These are phyloP conservation scores for Reticulitermes lucifugus DNA, from an alignment of 2,888 invertebrate genomes.

Conservation along the genomic window DNA sequence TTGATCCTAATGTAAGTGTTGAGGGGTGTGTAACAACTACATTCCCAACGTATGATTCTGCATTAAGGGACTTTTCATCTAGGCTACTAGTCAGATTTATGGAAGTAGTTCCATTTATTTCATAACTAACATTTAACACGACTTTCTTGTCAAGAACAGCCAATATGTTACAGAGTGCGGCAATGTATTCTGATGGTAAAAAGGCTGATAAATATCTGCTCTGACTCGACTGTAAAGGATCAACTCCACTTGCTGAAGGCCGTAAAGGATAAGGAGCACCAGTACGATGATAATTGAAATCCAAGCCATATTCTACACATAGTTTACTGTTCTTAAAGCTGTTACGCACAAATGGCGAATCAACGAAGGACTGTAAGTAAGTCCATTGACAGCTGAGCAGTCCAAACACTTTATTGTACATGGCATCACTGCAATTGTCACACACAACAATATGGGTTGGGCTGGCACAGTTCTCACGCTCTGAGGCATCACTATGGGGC, in stretches of 20 bases:
- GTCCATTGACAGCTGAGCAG: conserved; percentile 68
- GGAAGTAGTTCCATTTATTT: background rate
- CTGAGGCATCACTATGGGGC: background rate
- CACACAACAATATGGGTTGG: conserved; percentile 81
- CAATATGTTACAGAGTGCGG: conserved; percentile 82
- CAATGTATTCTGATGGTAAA: conserved; percentile 71
- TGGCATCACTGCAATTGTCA: conserved; percentile 77
- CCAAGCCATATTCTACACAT: conserved; percentile 72
- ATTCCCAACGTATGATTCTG: conserved; percentile 17
- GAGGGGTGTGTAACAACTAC: conserved; percentile 5
- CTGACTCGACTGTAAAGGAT: conserved; percentile 42
- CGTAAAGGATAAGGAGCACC: conserved; percentile 49
- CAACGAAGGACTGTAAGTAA: conserved; percentile 59
- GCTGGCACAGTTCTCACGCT: conserved; percentile 70
- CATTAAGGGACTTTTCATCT: background rate
- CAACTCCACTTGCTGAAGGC: conserved; percentile 40
- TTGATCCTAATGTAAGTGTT: background rate
- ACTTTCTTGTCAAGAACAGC: conserved; percentile 76
- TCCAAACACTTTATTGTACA: conserved; percentile 79
- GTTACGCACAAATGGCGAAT: conserved; percentile 70
- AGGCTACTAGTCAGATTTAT: conserved; percentile 13
- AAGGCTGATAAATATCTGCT: conserved; percentile 54
- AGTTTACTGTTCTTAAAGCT: conserved; percentile 73
- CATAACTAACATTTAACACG: conserved; percentile 68
- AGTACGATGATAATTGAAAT: conserved; percentile 62